phyloP scores from a whole-genome alignment of 2,888 invertebrate species.

The Chrysomela aeneicollis region DNA sequence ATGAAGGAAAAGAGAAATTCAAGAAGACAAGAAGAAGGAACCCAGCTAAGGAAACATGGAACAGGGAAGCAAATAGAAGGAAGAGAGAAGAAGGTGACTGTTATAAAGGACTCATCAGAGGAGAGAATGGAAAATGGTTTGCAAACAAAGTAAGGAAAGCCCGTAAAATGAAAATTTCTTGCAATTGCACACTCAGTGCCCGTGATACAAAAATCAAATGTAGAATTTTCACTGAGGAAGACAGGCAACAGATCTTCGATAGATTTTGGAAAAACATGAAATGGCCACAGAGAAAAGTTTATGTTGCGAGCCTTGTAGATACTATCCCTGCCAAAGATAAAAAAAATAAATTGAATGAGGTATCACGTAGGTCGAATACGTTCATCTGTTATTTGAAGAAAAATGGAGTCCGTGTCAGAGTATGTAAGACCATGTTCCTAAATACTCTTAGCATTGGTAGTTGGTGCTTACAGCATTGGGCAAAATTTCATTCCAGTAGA shows the following conservation, averaged over 20 bases:
- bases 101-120: too few relatives aligned
- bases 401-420: constrained; percentile 10
- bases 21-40: too few relatives aligned
- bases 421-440: constrained; percentile 15
- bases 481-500: not conserved
- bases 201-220: constrained; percentile 14
- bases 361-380: constrained; percentile 1
- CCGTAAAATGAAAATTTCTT: too few relatives aligned
- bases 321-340: constrained; percentile 3
- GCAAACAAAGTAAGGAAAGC: too few relatives aligned
- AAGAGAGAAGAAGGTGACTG: too few relatives aligned
- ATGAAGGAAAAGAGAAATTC: too few relatives aligned
- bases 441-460: constrained; percentile 14
- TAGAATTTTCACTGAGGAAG: constrained; percentile 16
- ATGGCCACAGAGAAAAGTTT: not conserved
- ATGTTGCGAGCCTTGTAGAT: constrained; percentile 6
- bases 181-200: constrained; percentile 17
- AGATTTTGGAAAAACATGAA: not conserved
- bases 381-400: constrained; percentile 12
- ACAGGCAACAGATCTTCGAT: constrained; percentile 6
- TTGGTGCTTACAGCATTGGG: constrained; percentile 10
- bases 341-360: constrained; percentile 7
- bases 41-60: too few relatives aligned
- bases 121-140: too few relatives aligned
- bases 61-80: too few relatives aligned